A percentile compares a stretch with the other conserved stretches of the same genome.
phyloP scores from a whole-genome alignment of 2,888 invertebrate genomes.

The Callyntrura sp. region DNA sequence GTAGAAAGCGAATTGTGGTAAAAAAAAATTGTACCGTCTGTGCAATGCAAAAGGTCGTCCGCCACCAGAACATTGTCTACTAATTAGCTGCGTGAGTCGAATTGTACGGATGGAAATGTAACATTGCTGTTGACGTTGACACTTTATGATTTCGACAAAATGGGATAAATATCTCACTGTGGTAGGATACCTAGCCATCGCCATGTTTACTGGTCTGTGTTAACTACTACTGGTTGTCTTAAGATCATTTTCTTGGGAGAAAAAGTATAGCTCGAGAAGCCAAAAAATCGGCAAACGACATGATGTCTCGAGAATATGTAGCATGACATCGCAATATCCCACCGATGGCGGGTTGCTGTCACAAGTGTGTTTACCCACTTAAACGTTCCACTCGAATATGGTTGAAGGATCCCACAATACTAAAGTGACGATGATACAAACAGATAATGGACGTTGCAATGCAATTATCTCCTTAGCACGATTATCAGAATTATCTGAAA shows the following conservation, averaged over 20 bases:
- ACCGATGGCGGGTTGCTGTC: conserved; percentile 1
- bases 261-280: neutral
- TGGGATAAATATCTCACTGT: neutral
- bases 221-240: neutral
- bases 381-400: conserved; percentile 1
- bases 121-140: neutral
- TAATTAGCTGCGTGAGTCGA: conserved; percentile 14
- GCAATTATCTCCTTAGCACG: conserved; percentile 36
- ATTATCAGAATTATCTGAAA: neutral
- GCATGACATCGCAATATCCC: conserved; percentile 52
- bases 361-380: neutral
- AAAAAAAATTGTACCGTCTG: too few species aligned
- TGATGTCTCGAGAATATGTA: conserved; percentile 63
- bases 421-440: conserved; percentile 30
- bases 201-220: neutral
- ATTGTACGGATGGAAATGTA: neutral
- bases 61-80: conserved; percentile 8
- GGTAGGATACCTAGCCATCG: neutral
- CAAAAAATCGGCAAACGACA: conserved; percentile 55
- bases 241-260: neutral
- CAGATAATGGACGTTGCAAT: conserved; percentile 18
- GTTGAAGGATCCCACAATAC: conserved; percentile 54
- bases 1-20: neutral
- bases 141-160: neutral
- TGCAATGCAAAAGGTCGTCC: neutral